Evolutionary conservation across 2,797 vertebrate species (phyloP).

Genomic region (Poeciliopsis gracilis): DNA sequence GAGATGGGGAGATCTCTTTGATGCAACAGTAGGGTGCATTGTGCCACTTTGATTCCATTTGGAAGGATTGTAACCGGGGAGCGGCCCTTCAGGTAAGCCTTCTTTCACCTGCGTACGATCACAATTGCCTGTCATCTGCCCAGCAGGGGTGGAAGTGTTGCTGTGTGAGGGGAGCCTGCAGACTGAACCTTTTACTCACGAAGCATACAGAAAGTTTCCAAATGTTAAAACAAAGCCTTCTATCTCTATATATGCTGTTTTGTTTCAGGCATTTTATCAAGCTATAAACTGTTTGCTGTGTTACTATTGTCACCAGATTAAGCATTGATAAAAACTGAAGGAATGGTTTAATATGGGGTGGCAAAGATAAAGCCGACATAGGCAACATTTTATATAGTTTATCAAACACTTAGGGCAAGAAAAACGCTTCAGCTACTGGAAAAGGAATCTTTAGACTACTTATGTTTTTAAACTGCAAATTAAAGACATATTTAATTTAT

Average conservation of each 20-base stretch:
- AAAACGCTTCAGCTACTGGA: background rate
- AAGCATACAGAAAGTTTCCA: slow-evolving; percentile 49
- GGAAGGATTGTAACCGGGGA: slow-evolving; percentile 62
- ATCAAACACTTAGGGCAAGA: background rate
- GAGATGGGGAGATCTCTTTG: slow-evolving; percentile 69
- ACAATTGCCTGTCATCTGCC: slow-evolving; percentile 66
- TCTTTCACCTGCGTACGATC: slow-evolving; percentile 57
- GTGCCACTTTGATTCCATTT: slow-evolving; percentile 78
- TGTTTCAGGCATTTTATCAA: slow-evolving; percentile 27
- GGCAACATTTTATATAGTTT: background rate
- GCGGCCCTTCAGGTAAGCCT: slow-evolving; percentile 67
- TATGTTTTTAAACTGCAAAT: background rate
- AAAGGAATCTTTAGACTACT: background rate
- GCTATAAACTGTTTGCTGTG: background rate
- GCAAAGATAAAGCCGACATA: background rate
- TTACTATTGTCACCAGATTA: slow-evolving; percentile 22
- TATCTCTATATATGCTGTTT: slow-evolving; percentile 5
- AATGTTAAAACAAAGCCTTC: slow-evolving; percentile 29
- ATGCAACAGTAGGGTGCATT: slow-evolving; percentile 73
- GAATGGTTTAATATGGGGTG: background rate
- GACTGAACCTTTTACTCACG: slow-evolving; percentile 29
- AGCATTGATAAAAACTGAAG: slow-evolving; percentile 12
- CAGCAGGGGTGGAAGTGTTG: slow-evolving; percentile 53
- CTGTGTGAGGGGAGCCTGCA: slow-evolving; percentile 48
- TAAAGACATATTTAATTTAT: background rate